Evolutionary conservation across 2,113 vertebrate species (phyloP), one percentile per base, ranked within the genome.

Genomic region (Promerops cafer): DNA sequence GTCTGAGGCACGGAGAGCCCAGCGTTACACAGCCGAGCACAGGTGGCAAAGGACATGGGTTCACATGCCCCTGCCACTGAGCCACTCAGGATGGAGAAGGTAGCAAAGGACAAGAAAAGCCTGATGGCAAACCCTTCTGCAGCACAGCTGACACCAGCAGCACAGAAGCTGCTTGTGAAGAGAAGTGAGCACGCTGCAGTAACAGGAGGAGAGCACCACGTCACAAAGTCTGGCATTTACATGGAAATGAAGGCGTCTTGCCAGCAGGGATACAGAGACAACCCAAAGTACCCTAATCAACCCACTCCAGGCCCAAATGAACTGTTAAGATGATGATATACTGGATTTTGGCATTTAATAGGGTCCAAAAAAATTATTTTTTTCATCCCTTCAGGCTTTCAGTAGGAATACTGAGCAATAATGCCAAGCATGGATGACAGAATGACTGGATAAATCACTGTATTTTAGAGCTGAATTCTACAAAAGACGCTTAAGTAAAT

Each of bases 41-140:
- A 2, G 54, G 22, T 22, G 8, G 9, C 1, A 1, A 64, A n/a
- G 59, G 30, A 31, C 35, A 35, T 0, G 0, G 21, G 6, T 6
- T 66, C 30, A 22, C n/a, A n/a, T n/a, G n/a, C n/a, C n/a, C n/a
- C n/a, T n/a, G n/a, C n/a, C n/a, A n/a, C n/a, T n/a, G n/a, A n/a
- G 69, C 23, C 39, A 23, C 23, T 8, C 31, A 12, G 71, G 42
- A 28, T 4, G 37, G 31, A 76, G 31, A 21, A 61, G 69, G 27
- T 0, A 53, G 39, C 39, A 52, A 49, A 50, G 57, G 35, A 31
- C 28, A 72, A 47, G 52, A 61, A 63, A 61, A 63, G 44, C n/a
- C 6, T 10, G 31, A 53, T 57, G 42, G 11, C 20, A 76, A 71
- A 65, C 17, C 50, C 49, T 28, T 17, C 49, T 80, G 61, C 40